phyloP scores from a whole-genome alignment of 2,797 vertebrate species.

The Phalloptychus januarius region DNA sequence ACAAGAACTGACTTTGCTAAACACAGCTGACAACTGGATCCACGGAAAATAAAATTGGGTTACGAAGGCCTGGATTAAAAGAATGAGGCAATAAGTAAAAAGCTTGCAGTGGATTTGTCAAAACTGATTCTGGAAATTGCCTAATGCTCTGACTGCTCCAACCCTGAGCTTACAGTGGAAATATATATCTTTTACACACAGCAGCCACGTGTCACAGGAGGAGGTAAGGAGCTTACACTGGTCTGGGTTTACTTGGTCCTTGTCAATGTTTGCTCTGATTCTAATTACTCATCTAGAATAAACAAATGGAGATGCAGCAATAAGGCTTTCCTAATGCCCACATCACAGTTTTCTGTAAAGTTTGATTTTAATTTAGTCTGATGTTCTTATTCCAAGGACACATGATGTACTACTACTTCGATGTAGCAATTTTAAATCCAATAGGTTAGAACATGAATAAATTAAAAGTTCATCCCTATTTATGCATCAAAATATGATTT shows the following conservation, averaged over 20 bases:
- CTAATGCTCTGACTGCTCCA: constrained; percentile 4
- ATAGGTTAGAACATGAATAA: neutral
- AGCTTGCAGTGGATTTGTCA: constrained; percentile 26
- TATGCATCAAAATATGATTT: neutral
- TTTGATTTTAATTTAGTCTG: neutral
- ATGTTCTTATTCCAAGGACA: neutral
- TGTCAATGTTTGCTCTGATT: constrained; percentile 19
- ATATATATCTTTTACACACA: constrained; percentile 28
- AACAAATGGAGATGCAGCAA: neutral
- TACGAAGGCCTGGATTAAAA: constrained; percentile 17
- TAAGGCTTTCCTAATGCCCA: neutral
- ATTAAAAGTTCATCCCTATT: neutral
- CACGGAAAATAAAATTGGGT: constrained; percentile 12
- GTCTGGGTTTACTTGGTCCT: constrained; percentile 16
- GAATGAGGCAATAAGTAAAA: constrained; percentile 5
- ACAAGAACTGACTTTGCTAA: constrained; percentile 14
- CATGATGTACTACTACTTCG: neutral
- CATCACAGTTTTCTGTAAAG: neutral
- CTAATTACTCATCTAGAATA: constrained; percentile 8
- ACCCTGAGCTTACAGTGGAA: constrained; percentile 15
- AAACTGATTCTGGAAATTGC: constrained; percentile 27
- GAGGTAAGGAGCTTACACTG: constrained; percentile 23
- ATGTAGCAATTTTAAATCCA: neutral
- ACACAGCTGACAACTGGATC: constrained; percentile 17
- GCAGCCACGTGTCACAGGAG: constrained; percentile 19